Percentiles rank a stretch among this genome's conserved stretches.
Evolutionary conservation across 2,888 invertebrate species (phyloP).

Genomic region (Lymantria dispar): DNA sequence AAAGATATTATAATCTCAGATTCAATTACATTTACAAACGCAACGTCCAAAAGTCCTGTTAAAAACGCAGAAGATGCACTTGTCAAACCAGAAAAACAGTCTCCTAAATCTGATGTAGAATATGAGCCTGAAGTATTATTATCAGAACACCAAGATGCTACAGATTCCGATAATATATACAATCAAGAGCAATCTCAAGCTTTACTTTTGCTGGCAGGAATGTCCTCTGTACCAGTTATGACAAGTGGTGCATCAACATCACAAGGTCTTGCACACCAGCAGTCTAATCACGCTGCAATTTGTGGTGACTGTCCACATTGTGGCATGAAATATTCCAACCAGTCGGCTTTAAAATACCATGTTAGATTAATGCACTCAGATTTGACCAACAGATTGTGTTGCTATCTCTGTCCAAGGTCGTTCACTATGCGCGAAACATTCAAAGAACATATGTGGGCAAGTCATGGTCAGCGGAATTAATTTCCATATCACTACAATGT

Average conservation of each 20-base stretch:
- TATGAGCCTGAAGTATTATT: slow-evolving; percentile 76
- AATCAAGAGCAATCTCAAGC: slow-evolving; percentile 69
- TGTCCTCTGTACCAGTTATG: slow-evolving; percentile 59
- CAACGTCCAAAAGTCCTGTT: slow-evolving; percentile 60
- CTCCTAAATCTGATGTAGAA: slow-evolving; percentile 72
- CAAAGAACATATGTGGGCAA: slow-evolving; percentile 87
- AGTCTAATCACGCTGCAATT: slow-evolving; percentile 77
- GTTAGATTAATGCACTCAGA: slow-evolving; percentile 87
- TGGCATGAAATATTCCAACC: slow-evolving; percentile 86
- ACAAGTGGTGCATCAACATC: slow-evolving; percentile 67
- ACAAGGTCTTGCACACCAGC: slow-evolving; percentile 63
- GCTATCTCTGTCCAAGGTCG: slow-evolving; percentile 86
- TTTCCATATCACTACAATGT: slow-evolving; percentile 39
- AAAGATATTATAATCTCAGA: slow-evolving; percentile 58
- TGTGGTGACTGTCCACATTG: slow-evolving; percentile 87
- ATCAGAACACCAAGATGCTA: slow-evolving; percentile 71
- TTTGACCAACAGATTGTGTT: slow-evolving; percentile 85
- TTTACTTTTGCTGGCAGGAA: slow-evolving; percentile 62
- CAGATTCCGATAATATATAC: slow-evolving; percentile 59
- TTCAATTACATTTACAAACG: slow-evolving; percentile 45
- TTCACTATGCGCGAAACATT: slow-evolving; percentile 86
- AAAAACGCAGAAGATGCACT: slow-evolving; percentile 57
- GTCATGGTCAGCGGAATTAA: slow-evolving; percentile 84
- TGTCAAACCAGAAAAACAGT: slow-evolving; percentile 71
- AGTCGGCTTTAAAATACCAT: slow-evolving; percentile 86